phyloP scores from a whole-genome alignment of 2,888 invertebrate genomes.

The Campaea margaritaria region DNA sequence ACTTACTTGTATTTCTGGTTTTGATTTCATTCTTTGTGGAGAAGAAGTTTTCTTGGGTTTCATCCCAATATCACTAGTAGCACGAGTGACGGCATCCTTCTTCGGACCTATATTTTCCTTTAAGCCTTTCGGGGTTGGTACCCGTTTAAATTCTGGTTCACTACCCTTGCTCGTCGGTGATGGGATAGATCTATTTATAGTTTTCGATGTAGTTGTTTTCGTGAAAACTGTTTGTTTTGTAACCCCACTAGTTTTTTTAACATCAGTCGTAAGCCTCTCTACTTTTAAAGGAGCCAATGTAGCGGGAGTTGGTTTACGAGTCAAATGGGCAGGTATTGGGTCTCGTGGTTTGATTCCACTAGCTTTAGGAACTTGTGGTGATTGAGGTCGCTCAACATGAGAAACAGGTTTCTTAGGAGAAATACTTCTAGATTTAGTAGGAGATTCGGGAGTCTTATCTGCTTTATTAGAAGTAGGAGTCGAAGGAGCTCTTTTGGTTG shows the following conservation, averaged over 20 bases:
- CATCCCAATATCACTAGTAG: conserved; percentile 84
- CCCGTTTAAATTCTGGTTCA: conserved; percentile 66
- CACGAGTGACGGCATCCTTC: conserved; percentile 77
- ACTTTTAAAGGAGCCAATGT: conserved; percentile 59
- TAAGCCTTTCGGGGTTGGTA: conserved; percentile 65
- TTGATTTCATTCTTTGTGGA: conserved; percentile 77
- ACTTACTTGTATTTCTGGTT: conserved; percentile 79
- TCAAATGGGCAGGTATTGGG: conserved; percentile 54
- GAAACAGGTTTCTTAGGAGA: conserved; percentile 71
- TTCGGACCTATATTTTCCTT: conserved; percentile 69
- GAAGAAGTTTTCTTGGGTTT: conserved; percentile 75
- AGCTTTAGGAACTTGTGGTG: conserved; percentile 68
- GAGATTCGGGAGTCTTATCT: conserved; percentile 55
- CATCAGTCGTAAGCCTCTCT: conserved; percentile 61
- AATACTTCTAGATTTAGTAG: conserved; percentile 65
- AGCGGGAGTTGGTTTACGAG: conserved; percentile 62
- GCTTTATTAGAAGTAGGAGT: conserved; percentile 45
- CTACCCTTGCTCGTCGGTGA: conserved; percentile 47
- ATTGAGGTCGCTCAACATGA: conserved; percentile 65
- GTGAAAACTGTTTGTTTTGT: conserved; percentile 62
- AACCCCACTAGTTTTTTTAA: conserved; percentile 60
- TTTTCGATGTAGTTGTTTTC: conserved; percentile 56
- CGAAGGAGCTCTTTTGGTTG: conserved; percentile 62
- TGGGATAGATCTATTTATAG: conserved; percentile 52
- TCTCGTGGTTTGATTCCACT: conserved; percentile 67